phyloP scores from a whole-genome alignment of 2,113 vertebrate species.

The Pluvialis apricaria region DNA sequence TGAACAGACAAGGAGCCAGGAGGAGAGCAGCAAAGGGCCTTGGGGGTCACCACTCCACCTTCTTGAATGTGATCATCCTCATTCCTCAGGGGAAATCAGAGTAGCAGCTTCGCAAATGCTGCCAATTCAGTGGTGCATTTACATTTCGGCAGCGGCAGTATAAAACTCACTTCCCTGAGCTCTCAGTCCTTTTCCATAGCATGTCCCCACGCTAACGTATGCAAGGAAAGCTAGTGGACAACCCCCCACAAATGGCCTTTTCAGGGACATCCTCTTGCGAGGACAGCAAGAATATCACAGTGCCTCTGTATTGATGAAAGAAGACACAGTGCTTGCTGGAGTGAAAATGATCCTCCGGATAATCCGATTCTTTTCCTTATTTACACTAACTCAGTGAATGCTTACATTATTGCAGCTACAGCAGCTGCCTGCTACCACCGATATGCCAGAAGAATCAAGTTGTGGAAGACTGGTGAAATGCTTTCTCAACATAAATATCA shows the following conservation, averaged over 20 bases:
- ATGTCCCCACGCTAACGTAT: rapidly evolving
- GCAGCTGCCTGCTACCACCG: neutral
- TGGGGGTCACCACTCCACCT: neutral
- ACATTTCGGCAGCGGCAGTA: neutral
- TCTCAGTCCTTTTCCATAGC: neutral
- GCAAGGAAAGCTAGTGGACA: neutral
- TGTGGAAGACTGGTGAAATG: neutral
- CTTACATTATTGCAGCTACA: neutral
- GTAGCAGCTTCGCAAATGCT: neutral
- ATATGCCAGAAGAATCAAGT: neutral
- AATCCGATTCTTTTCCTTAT: neutral
- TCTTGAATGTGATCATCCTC: neutral
- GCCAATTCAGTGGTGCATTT: rapidly evolving
- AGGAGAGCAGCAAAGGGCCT: neutral
- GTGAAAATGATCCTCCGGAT: neutral
- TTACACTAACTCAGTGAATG: neutral
- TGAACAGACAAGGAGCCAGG: neutral
- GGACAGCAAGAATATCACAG: neutral
- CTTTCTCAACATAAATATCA: neutral
- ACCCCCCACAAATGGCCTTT: neutral
- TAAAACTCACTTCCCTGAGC: neutral
- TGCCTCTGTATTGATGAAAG: neutral
- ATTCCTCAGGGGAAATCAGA: neutral
- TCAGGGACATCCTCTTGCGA: neutral
- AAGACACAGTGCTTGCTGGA: neutral